Evolutionary conservation across 2,888 invertebrate genomes (phyloP), one percentile per base, ranked within the genome.

Genomic region (Eledone cirrhosa): DNA sequence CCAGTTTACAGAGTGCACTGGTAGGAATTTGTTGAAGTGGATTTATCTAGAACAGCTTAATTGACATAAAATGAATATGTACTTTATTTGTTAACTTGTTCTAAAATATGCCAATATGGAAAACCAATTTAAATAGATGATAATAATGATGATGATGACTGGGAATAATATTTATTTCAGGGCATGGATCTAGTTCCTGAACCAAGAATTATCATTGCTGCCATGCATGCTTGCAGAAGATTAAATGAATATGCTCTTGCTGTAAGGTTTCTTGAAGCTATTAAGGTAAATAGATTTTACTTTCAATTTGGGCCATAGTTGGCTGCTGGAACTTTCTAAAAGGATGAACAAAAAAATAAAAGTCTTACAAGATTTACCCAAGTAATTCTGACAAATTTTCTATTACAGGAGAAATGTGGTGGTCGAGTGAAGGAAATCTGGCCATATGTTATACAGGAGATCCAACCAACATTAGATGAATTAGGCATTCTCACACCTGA

Each of bases 161-260:
- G 11, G 41, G 22, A 22, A 27, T 69, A 78, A 22, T 31, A 77
- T 48, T 76, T 76, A 90, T 92, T 97, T 83, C 91, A 93, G 94
- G 96, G 95, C 84, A 94, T 95, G 94, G 98, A 99, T 92, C 92
- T 96, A 88, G 94, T 99, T 14, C 97, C 98, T 0, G 97, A 97
- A 90, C 97, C 98, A 82, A 94, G 93, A 90, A 95, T 98, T 85
- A 94, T 98, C 84, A 93, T 93, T 85, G 95, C 97, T 77, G 96
- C 95, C 1, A 91, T 99, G 85, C 94, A 94, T 82, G 99, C 99
- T 0, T 97, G 97, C 92, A 94, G 99, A 85, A 93, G 96, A 86
- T 93, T 98, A 5, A 98, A 99, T 90, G 99, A 99, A 91, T 96
- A 94, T 89, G 95, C 99, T 0, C 92, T 99, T 33, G 95, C 97